Percentiles rank a stretch among this genome's conserved stretches.
These are phyloP conservation scores for Keiferia lycopersicella DNA, from an alignment of 2,888 invertebrate genomes.

Conservation along the genomic window DNA sequence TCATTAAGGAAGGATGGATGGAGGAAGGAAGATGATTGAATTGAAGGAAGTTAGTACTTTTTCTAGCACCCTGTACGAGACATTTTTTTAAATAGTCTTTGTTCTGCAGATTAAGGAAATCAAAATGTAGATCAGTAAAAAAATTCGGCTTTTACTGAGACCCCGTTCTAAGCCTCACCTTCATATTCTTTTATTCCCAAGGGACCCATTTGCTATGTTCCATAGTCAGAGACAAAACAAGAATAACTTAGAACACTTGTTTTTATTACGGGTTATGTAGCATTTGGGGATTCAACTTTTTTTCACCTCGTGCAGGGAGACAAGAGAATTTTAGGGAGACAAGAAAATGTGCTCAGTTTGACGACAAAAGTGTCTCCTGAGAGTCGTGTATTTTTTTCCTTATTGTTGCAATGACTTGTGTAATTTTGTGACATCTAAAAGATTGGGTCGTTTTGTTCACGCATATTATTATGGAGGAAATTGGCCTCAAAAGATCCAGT, in stretches of 20 bases:
- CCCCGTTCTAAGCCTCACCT: slow-evolving; percentile 44
- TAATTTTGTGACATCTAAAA: slow-evolving; percentile 22
- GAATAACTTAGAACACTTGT: slow-evolving; percentile 48
- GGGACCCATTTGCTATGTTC: slow-evolving; percentile 47
- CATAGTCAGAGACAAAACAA: slow-evolving; percentile 47
- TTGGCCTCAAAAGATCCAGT: neutral
- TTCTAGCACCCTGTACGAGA: too few species aligned
- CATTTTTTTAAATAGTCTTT: too few species aligned
- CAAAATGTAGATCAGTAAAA: too few species aligned
- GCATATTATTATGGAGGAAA: slow-evolving; percentile 27
- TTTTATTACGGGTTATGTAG: slow-evolving; percentile 53
- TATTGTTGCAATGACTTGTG: neutral
- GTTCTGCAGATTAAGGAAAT: too few species aligned
- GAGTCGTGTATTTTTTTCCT: neutral
- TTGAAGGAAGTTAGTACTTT: too few species aligned
- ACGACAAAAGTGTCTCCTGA: neutral
- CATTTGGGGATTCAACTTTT: slow-evolving; percentile 46
- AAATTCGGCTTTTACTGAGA: slow-evolving; percentile 7
- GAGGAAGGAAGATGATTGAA: too few species aligned
- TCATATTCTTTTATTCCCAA: slow-evolving; percentile 49
- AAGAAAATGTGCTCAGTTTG: slow-evolving; percentile 13
- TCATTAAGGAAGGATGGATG: too few species aligned
- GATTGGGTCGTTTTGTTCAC: slow-evolving; percentile 16
- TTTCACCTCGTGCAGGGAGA: slow-evolving; percentile 25
- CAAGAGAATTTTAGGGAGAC: neutral